Evolutionary conservation across 2,113 vertebrate species (phyloP).

Genomic region (Ptilorrhoa leucosticta): DNA sequence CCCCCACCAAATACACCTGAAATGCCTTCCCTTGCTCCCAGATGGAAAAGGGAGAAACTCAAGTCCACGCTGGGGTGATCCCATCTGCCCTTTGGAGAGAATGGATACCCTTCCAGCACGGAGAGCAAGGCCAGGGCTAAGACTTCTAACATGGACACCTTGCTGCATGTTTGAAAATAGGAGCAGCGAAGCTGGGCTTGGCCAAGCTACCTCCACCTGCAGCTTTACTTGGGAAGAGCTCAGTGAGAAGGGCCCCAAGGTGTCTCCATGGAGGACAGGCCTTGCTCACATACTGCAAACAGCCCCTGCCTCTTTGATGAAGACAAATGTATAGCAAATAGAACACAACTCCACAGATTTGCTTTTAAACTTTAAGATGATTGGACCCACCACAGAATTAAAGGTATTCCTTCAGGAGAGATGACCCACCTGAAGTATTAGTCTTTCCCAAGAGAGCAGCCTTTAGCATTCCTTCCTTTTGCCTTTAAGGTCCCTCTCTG

Average conservation of each 20-base stretch:
- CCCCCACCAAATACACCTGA: not conserved
- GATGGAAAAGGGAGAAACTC: not conserved
- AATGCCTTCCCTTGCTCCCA: not conserved
- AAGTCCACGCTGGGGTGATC: not conserved
- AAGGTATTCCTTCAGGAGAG: not conserved
- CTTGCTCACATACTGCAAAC: not conserved
- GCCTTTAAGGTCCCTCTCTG: not conserved
- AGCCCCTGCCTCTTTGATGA: not conserved
- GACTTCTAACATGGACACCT: no score
- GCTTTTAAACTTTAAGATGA: not conserved
- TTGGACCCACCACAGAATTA: not conserved
- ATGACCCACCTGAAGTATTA: not conserved
- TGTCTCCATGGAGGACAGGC: not conserved
- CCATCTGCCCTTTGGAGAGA: not conserved
- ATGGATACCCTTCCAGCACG: not conserved
- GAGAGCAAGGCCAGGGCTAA: not conserved
- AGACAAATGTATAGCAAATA: not conserved
- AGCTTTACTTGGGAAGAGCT: not conserved
- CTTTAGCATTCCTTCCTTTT: not conserved
- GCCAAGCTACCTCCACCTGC: not conserved
- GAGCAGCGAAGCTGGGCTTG: not conserved
- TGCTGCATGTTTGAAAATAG: not conserved
- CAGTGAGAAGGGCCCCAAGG: not conserved
- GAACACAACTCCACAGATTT: not conserved
- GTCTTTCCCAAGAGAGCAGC: not conserved